These are phyloP conservation scores for Panthera uncia DNA, from an alignment of 2,113 vertebrate genomes.

Conservation along the genomic window DNA sequence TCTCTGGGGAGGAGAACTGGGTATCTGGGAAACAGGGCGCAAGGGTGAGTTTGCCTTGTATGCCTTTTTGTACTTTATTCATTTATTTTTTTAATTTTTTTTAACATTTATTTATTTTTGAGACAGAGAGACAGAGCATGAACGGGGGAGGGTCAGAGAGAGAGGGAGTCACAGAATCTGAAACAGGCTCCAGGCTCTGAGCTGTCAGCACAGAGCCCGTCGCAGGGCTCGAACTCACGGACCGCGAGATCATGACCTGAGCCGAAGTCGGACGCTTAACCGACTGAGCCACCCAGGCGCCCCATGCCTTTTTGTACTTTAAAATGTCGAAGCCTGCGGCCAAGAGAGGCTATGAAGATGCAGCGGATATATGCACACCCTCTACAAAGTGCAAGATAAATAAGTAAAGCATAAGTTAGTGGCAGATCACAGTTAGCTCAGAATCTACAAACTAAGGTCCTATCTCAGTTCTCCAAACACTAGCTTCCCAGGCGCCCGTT, in stretches of 20 bases:
- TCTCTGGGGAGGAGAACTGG: background rate
- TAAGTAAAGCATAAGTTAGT: background rate
- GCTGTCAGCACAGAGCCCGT: too few species aligned
- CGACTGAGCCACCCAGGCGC: too few species aligned
- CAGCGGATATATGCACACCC: background rate
- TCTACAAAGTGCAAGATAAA: background rate
- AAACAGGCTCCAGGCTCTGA: too few species aligned
- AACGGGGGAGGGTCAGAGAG: too few species aligned
- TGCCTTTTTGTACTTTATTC: background rate
- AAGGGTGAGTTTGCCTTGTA: background rate
- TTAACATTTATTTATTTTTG: too few species aligned
- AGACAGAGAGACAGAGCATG: too few species aligned
- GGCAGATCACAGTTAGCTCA: background rate
- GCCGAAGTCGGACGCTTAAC: too few species aligned
- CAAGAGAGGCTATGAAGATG: background rate
- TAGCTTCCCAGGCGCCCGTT: background rate
- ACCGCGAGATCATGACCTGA: too few species aligned
- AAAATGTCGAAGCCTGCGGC: background rate
- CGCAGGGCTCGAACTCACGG: too few species aligned
- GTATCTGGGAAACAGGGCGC: background rate
- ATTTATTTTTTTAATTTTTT: too few species aligned
- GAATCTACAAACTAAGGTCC: background rate
- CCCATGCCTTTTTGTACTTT: background rate
- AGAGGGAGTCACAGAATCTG: too few species aligned
- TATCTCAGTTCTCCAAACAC: background rate